A percentile compares a stretch with the other conserved stretches of the same genome.
Evolutionary conservation across 2,888 invertebrate genomes (phyloP).

Genomic region (Chironomus riparius): DNA sequence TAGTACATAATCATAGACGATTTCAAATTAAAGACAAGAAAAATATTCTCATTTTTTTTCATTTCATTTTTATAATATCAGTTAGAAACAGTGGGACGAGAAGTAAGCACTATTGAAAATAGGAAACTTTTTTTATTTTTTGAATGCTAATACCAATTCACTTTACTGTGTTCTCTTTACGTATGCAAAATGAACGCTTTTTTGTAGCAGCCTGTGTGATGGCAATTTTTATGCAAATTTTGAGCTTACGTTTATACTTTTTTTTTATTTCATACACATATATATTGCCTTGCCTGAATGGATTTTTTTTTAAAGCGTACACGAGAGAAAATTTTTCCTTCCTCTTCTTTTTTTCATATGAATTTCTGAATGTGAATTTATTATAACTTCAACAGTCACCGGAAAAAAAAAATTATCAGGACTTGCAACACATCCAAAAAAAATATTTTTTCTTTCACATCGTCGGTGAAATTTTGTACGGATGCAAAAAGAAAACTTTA

Average conservation of each 20-base stretch:
- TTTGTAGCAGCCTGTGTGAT: neutral
- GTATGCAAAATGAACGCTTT: too few relatives aligned
- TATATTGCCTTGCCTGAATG: neutral
- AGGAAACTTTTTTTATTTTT: neutral
- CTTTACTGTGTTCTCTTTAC: neutral
- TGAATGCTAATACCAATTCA: neutral
- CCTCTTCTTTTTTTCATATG: constrained; percentile 4
- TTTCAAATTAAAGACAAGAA: too few relatives aligned
- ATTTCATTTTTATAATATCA: neutral
- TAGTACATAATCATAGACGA: too few relatives aligned
- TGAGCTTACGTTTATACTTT: neutral
- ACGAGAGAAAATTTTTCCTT: neutral
- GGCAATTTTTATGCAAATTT: constrained; percentile 21
- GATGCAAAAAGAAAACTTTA: neutral
- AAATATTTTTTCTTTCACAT: too few relatives aligned
- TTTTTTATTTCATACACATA: neutral
- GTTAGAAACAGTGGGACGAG: neutral
- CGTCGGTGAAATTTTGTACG: neutral
- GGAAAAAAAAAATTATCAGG: neutral
- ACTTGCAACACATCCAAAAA: neutral
- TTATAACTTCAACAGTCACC: neutral
- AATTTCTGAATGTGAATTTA: constrained; percentile 18
- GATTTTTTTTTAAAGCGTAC: neutral
- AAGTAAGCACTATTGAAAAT: neutral
- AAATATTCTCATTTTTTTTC: too few relatives aligned